Percentiles rank a stretch among this genome's conserved stretches.
Conservation (phyloP, 2,888 invertebrate genomes). For the Noctua pronuba region DNA sequence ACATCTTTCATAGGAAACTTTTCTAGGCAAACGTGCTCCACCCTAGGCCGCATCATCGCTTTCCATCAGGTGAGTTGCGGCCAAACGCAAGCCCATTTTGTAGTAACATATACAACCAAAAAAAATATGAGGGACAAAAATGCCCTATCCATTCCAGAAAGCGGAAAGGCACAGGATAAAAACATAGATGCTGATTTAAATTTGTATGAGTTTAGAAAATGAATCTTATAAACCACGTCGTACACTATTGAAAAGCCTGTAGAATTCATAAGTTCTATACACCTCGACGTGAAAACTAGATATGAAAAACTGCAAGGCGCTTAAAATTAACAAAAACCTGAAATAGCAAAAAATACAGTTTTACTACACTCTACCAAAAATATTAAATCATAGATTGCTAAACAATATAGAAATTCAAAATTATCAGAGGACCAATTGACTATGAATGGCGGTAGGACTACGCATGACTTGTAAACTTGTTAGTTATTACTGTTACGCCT, state of each 20-base stretch:
- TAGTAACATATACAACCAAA: neutral
- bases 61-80: neutral
- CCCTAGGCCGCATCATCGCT: no score
- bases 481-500: neutral
- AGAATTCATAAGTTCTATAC: neutral
- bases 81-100: neutral
- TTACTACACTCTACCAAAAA: neutral
- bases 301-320: conserved; percentile 3
- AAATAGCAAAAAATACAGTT: neutral
- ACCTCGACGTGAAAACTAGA: neutral
- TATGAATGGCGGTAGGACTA: neutral
- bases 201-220: neutral
- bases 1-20: neutral
- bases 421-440: neutral
- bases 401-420: neutral
- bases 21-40: neutral
- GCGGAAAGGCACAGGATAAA: neutral
- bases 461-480: neutral
- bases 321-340: neutral
- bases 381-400: neutral
- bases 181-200: neutral
- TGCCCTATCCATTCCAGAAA: neutral
- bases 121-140: neutral
- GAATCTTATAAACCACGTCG: neutral
- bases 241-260: conserved; percentile 1